phyloP scores from a whole-genome alignment of 2,888 invertebrate genomes.

The Andrena marginata region DNA sequence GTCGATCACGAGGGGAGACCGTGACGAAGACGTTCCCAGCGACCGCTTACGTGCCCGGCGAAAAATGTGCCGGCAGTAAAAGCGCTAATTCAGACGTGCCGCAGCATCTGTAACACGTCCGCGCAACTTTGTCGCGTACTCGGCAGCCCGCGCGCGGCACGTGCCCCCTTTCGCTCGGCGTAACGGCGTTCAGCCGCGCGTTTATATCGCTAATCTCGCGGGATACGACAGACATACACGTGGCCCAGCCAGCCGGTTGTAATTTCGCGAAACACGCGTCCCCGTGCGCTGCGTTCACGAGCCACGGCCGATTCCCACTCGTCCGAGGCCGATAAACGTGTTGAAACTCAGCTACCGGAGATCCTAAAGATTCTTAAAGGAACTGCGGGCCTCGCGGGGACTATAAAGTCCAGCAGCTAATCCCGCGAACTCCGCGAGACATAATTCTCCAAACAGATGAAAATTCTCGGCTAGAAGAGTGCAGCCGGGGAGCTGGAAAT shows the following conservation, averaged over 20 bases:
- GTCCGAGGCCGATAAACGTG: neutral
- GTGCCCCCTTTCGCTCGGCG: slow-evolving; percentile 34
- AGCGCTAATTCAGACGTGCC: slow-evolving; percentile 59
- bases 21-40: neutral
- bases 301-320: neutral
- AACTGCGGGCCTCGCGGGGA: no score
- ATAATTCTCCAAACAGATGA: neutral
- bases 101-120: slow-evolving; percentile 63
- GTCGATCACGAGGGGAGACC: slow-evolving; percentile 27
- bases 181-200: slow-evolving; percentile 8
- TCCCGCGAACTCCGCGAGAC: neutral
- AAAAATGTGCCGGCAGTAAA: slow-evolving; percentile 64
- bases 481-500: neutral
- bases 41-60: slow-evolving; percentile 42
- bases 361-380: no score
- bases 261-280: slow-evolving; percentile 50
- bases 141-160: slow-evolving; percentile 43
- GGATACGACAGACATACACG: slow-evolving; percentile 6
- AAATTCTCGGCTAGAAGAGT: neutral
- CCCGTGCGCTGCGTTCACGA: neutral
- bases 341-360: neutral
- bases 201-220: slow-evolving; percentile 49
- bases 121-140: slow-evolving; percentile 42
- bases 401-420: neutral
- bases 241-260: slow-evolving; percentile 18